Evolutionary conservation across 2,113 vertebrate genomes (phyloP).

Genomic region (Tupaia tana): DNA sequence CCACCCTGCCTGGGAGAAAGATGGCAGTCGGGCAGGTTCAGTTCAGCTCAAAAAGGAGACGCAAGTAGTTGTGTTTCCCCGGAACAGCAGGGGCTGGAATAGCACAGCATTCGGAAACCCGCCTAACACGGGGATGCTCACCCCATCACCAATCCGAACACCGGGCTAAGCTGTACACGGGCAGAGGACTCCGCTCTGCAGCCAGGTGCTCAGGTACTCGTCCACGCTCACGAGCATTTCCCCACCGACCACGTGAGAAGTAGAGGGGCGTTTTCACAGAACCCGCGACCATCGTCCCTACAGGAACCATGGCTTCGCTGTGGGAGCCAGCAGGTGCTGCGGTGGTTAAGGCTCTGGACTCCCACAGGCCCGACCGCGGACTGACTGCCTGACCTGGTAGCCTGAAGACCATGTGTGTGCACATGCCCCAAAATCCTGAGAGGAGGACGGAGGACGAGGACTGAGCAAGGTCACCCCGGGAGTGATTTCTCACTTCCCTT

Average conservation of each 20-base stretch:
- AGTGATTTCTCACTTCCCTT: too few species aligned
- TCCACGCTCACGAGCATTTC: conserved; percentile 35
- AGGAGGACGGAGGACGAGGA: too few species aligned
- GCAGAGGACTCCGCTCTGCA: not conserved
- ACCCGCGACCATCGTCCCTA: not conserved
- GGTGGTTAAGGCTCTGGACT: too few species aligned
- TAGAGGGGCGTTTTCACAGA: conserved; percentile 4
- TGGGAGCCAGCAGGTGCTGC: too few species aligned
- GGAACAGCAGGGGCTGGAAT: conserved; percentile 10
- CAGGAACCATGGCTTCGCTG: not conserved
- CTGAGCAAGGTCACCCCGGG: too few species aligned
- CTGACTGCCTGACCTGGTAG: too few species aligned
- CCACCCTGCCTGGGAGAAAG: not conserved
- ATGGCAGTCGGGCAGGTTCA: not conserved
- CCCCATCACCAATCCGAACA: conserved; percentile 2
- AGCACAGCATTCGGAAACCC: conserved; percentile 36
- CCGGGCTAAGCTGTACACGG: conserved; percentile 26
- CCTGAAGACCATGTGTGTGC: too few species aligned
- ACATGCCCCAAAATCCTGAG: too few species aligned
- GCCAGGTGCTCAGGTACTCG: conserved; percentile 27
- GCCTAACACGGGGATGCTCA: conserved; percentile 33
- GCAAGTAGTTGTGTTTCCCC: not conserved
- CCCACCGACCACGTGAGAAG: not conserved
- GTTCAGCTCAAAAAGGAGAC: not conserved
- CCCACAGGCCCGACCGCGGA: too few species aligned